These are phyloP conservation scores for Pollicipes pollicipes DNA, from an alignment of 1,140 invertebrate genomes.

Conservation along the genomic window DNA sequence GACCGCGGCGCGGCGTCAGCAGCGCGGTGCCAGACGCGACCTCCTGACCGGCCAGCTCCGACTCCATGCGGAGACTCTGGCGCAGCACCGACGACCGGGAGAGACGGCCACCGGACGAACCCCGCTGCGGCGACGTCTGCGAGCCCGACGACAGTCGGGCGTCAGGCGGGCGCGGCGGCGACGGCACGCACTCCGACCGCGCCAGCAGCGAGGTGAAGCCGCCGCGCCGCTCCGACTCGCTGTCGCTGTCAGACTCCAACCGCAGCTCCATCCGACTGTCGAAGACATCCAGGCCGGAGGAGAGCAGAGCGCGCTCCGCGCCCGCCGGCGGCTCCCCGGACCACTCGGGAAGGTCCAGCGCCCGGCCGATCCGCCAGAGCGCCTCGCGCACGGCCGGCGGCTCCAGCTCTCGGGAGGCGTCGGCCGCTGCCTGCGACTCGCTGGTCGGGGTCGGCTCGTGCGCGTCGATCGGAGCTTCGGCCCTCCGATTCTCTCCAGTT, in stretches of 20 bases:
- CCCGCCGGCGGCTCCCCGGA: not conserved
- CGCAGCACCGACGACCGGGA: not conserved
- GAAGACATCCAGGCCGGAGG: not conserved
- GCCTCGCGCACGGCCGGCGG: not conserved
- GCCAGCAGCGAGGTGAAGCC: not conserved
- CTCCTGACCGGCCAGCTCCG: too few relatives aligned
- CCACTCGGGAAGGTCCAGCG: not conserved
- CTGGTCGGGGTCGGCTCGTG: not conserved
- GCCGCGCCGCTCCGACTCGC: not conserved
- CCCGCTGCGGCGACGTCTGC: too few relatives aligned
- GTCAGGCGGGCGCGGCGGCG: too few relatives aligned
- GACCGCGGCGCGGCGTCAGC: not conserved
- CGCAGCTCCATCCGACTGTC: not conserved
- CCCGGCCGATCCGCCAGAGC: not conserved
- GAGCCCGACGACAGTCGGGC: too few relatives aligned
- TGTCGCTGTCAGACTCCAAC: not conserved
- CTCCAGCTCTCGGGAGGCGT: not conserved
- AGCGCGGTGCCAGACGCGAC: not conserved
- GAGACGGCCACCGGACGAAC: not conserved
- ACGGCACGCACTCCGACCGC: too few relatives aligned
- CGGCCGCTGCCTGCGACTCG: not conserved
- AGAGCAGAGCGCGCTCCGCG: not conserved
- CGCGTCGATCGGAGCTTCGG: not conserved
- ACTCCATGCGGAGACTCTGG: too few relatives aligned
- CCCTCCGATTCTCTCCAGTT: not conserved